Evolutionary conservation across 2,797 vertebrate species (phyloP), one percentile per base, ranked within the genome.

Genomic region (Bryconaethiops microstoma): DNA sequence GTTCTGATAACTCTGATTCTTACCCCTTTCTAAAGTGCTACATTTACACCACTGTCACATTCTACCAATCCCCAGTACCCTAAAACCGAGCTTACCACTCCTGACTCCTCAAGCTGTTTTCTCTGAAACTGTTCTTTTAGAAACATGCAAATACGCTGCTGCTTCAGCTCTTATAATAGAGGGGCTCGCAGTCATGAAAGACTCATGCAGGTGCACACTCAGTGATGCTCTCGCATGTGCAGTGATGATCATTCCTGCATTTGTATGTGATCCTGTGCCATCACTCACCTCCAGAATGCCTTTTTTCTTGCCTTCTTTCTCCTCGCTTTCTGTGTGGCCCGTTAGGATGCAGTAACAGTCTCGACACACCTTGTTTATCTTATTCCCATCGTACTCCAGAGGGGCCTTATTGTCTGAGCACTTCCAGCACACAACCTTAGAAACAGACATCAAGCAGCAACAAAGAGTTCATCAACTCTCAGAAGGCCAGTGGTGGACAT

Each of bases 381-480:
- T 99, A 84, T 95, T 94, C 29, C 91, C 81, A 10, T 99, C 98
- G 0, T 99, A 99, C 76, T 96, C 95, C 0, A 99, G 95, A 2
- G 91, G 82, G 48, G 92, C 96, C 89, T 99, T 99, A 78, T 98
- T 95, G 89, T 99, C 98, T 0, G 98, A 99, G 89, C 98, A 99
- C 87, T 99, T 99, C 95, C 95, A 97, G 89, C 98, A 99, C 74
- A 99, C 98, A 89, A 99, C 98, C 98, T 99, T 85, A 55, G 70
- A 84, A 75, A 62, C 17, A 39, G 50, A 62, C 2, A 69, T 5
- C 1, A 14, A 35, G 42, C 48, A 50, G 48, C 48, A 50, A 14
- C 48, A 12, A 50, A 50, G 48, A 50, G 2, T 50, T 50, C 10
- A 45, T 45, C 42, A 45, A 45, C 42, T 45, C 42, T 12, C 10